phyloP scores from a whole-genome alignment of 2,888 invertebrate species.

The Tetranychus piercei region DNA sequence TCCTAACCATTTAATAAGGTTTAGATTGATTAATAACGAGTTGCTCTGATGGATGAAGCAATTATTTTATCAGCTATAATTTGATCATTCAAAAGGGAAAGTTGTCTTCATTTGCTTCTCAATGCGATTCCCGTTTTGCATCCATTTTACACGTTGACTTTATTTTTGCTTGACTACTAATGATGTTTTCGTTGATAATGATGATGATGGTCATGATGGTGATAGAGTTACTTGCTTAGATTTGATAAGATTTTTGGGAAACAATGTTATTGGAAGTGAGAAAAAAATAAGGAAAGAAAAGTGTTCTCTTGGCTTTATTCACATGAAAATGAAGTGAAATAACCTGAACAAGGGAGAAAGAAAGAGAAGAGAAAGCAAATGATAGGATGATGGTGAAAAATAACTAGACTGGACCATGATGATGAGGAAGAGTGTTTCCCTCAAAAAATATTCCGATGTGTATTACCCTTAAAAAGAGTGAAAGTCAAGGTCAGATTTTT shows the following conservation, averaged over 20 bases:
- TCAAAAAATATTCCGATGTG: neutral
- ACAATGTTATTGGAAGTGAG: neutral
- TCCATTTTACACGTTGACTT: too few relatives aligned
- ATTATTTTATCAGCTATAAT: too few relatives aligned
- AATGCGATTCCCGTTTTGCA: too few relatives aligned
- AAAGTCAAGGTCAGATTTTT: neutral
- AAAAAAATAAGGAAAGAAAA: neutral
- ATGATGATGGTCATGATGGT: neutral
- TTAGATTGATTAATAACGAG: too few relatives aligned
- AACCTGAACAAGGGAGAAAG: neutral
- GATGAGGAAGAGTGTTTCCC: neutral
- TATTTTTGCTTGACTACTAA: too few relatives aligned
- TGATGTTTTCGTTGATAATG: neutral
- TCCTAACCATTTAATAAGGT: too few relatives aligned
- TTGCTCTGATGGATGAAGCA: too few relatives aligned
- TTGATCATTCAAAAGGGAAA: too few relatives aligned
- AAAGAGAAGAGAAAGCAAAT: conserved; percentile 2
- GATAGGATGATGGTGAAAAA: conserved; percentile 3
- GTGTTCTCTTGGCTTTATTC: neutral
- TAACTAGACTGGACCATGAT: conserved; percentile 1
- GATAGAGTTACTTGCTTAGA: neutral
- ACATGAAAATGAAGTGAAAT: neutral
- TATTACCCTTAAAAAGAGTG: neutral
- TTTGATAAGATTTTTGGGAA: neutral
- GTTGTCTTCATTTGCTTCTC: too few relatives aligned